phyloP scores from a whole-genome alignment of 2,113 vertebrate species.

The Stegostoma tigrinum region DNA sequence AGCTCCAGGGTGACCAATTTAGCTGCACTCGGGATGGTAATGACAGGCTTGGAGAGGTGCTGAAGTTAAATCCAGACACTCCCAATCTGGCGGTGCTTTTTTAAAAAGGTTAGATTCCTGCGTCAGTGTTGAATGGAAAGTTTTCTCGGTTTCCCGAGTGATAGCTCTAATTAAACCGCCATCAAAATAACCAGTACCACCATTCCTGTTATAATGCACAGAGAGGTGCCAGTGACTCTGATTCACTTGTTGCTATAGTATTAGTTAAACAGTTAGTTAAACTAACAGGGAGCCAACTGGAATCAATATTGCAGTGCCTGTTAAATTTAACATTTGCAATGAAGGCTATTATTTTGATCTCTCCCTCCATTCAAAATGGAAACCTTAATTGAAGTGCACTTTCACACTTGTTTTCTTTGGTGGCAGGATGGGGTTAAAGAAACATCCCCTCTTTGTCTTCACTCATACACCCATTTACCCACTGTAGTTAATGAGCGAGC shows the following conservation, averaged over 20 bases:
- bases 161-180: not conserved
- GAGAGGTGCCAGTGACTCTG: not conserved
- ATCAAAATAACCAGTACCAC: slow-evolving; percentile 1
- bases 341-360: not conserved
- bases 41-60: not conserved
- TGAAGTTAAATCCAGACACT: not conserved
- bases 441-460: not conserved
- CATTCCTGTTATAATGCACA: not conserved
- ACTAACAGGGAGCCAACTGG: not conserved
- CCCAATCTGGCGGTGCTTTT: not conserved
- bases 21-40: not conserved
- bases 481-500: not conserved
- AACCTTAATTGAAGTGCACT: no score
- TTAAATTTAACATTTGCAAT: not conserved
- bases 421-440: no score
- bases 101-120: not conserved
- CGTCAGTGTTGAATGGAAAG: slow-evolving; percentile 7
- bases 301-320: not conserved
- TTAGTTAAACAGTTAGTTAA: no score
- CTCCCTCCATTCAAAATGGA: not conserved
- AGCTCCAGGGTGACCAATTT: not conserved
- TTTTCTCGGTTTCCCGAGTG: not conserved
- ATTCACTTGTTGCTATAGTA: not conserved
- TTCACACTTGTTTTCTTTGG: no score
- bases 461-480: not conserved